A percentile compares a stretch with the other conserved stretches of the same genome.
Conservation (phyloP, 2,113 vertebrate genomes). For the Daboia siamensis region DNA sequence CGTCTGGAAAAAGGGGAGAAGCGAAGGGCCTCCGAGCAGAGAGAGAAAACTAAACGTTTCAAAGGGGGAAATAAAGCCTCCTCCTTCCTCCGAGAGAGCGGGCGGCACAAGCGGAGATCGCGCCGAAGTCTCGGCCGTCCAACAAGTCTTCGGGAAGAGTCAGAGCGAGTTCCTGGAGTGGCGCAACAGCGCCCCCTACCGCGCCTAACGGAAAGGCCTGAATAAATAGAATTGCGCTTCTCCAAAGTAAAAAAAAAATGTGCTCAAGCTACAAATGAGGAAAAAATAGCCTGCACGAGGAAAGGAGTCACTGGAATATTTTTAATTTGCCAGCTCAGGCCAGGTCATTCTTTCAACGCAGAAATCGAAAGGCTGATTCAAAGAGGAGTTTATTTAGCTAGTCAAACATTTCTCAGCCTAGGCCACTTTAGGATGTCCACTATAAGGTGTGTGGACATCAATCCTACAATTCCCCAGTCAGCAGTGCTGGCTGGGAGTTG, state of each 20-base stretch:
- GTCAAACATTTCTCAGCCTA: neutral
- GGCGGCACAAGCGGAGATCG: neutral
- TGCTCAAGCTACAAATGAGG: neutral
- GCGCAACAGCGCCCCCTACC: neutral
- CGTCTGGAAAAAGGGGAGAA: neutral
- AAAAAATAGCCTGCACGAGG: neutral
- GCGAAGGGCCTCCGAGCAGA: neutral
- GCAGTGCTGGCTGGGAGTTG: neutral
- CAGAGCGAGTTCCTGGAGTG: neutral
- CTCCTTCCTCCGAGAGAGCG: neutral
- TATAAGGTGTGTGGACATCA: neutral
- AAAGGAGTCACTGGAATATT: neutral
- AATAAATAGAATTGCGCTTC: neutral
- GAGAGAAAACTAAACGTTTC: too few species aligned
- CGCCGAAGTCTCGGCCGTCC: neutral
- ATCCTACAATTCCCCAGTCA: neutral
- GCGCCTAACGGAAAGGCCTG: neutral
- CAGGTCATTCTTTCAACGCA: neutral
- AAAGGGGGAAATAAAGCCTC: accelerated
- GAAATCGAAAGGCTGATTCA: neutral
- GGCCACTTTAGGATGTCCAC: neutral
- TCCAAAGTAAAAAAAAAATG: neutral
- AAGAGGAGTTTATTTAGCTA: neutral
- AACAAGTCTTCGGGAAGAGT: neutral
- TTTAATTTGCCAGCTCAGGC: neutral